Base-by-base conservation (phyloP, 2,888 invertebrate genomes). In the Psylliodes chrysocephalus region DNA sequence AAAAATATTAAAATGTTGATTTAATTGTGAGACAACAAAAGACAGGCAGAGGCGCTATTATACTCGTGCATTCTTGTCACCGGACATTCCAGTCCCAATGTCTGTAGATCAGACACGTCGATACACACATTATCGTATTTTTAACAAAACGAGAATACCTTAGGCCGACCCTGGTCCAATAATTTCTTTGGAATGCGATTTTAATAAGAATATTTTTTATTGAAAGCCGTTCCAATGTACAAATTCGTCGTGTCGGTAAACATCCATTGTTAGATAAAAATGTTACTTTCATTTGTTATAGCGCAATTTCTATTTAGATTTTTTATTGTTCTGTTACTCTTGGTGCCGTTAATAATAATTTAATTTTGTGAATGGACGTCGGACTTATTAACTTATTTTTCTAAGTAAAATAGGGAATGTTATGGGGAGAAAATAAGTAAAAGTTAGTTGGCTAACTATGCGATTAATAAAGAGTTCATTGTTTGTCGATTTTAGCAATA, bases 201-300 rank as follows among this genome's bases (percentile, higher is more conserved):
- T 55, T 54, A 54, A 54, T 54, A 55, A 44, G 30, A 25, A 44
- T 44, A 42, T 49, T 55, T 55, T 52, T 44, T 56, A 56, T 47
- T 47, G 22, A 46, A 56, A 56, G 46, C 6, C 22, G 44, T 46
- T 33, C 15, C 33, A 28, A 46, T 42, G 42, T 47, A 17, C 18
- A 42, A 55, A 49, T 49, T 49, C 15, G 44, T 44, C 30, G 22
- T 56, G 46, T 47, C 35, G 25, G 28, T 46, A 56, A 56, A 56
- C 46, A 56, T 44, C 46, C 28, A 56, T 46, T 56, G 56, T 56
- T 46, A 47, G 17, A 54, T 12, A 53, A 54, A 54, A 42, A 54
- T 22, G 22, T 38, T 55, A 56, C 56, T 56, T 56, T 56, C 56
- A 56, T 56, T 56, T 54, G 22, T 40, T 47, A 46, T 33, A 56